Percentiles rank a stretch among this genome's conserved stretches.
These are phyloP conservation scores for Apodemia duryi DNA, from an alignment of 2,888 invertebrate species.

Conservation along the genomic window DNA sequence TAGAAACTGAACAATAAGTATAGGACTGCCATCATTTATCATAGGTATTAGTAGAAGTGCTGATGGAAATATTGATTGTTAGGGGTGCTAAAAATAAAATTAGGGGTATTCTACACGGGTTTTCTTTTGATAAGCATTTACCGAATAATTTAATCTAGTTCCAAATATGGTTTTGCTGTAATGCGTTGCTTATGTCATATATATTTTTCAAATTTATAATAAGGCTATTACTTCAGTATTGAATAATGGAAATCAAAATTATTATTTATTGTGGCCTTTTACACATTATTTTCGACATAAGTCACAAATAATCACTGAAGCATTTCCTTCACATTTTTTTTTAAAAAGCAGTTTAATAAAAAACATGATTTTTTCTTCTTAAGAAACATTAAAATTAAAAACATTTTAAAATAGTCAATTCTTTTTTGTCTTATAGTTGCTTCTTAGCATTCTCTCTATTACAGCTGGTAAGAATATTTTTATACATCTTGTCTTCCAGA, in stretches of 20 bases:
- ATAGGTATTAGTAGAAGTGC: background rate
- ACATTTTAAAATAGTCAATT: too few species aligned
- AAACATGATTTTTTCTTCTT: too few species aligned
- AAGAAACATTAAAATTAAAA: too few species aligned
- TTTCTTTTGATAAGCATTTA: background rate
- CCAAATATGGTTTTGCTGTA: background rate
- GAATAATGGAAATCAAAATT: too few species aligned
- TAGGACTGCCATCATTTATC: constrained; percentile 17
- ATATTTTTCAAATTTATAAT: background rate
- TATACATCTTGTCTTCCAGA: background rate
- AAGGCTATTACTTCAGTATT: too few species aligned
- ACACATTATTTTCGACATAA: too few species aligned
- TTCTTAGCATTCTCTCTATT: background rate
- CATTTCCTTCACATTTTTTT: too few species aligned
- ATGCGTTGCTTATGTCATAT: background rate
- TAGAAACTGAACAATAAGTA: background rate
- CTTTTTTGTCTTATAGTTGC: too few species aligned
- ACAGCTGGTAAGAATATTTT: background rate
- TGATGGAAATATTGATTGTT: background rate
- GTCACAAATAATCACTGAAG: too few species aligned
- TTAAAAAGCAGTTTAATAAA: too few species aligned
- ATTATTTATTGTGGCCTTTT: too few species aligned
- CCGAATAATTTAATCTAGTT: background rate
- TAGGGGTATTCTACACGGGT: too few species aligned
- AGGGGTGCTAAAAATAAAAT: background rate